These are phyloP conservation scores for Dioctria linearis DNA, from an alignment of 2,888 invertebrate species.

Conservation along the genomic window DNA sequence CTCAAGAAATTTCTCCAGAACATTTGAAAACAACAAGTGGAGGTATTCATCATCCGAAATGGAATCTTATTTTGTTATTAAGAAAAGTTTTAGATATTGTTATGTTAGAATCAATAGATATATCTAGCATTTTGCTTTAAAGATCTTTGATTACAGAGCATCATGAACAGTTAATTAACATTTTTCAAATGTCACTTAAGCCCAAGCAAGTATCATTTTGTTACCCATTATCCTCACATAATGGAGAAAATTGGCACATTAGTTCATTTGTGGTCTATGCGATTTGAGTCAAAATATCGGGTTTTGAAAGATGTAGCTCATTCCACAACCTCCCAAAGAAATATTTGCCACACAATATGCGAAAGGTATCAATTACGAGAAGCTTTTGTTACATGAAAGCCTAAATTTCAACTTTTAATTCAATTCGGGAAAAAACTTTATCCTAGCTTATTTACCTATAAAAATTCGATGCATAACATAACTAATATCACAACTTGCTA, in stretches of 20 bases:
- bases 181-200: background rate
- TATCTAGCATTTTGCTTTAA: no score
- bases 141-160: background rate
- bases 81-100: no score
- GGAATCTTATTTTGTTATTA: no score
- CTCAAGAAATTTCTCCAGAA: no score
- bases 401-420: background rate
- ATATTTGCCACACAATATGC: background rate
- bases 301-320: background rate
- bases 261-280: background rate
- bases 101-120: no score
- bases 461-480: no score
- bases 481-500: no score
- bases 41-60: no score
- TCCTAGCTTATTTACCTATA: no score
- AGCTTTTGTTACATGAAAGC: background rate
- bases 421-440: background rate
- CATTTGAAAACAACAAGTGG: no score
- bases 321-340: background rate
- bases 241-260: background rate
- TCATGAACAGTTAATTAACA: background rate
- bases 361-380: background rate
- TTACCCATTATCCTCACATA: no score
- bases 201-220: background rate
- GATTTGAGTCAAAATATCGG: background rate